Evolutionary conservation across 2,888 invertebrate species (phyloP).

Genomic region (Conus canariensis): DNA sequence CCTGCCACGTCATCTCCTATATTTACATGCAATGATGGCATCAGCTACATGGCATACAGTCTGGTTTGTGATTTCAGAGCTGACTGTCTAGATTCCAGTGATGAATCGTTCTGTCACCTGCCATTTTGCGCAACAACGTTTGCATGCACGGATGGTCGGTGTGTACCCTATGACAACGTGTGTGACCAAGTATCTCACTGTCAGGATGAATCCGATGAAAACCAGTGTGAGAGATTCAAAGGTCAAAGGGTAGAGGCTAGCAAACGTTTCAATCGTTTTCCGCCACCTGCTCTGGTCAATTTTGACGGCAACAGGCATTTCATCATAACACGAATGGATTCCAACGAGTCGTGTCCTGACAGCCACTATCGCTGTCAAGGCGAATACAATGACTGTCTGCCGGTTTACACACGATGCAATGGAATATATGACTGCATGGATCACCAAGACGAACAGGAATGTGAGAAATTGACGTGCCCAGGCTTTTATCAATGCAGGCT

Average conservation of each 20-base stretch:
- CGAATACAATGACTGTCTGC: background rate
- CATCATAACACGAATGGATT: background rate
- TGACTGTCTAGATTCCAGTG: conserved; percentile 16
- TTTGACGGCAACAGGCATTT: background rate
- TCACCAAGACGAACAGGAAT: background rate
- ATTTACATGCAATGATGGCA: background rate
- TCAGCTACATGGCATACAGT: background rate
- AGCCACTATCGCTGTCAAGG: background rate
- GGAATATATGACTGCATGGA: background rate
- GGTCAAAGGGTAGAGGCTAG: background rate
- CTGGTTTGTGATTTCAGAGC: background rate
- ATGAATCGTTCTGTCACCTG: background rate
- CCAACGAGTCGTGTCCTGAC: background rate
- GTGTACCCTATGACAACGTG: background rate
- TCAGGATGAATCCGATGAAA: background rate
- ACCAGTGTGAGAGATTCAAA: too few species aligned
- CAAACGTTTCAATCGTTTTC: too few species aligned
- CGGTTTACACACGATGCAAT: conserved; percentile 2
- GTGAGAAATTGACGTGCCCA: background rate
- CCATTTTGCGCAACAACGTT: background rate
- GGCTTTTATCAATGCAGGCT: background rate
- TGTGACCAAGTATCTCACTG: background rate
- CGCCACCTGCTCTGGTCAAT: background rate
- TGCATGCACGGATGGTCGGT: background rate
- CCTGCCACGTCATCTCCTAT: background rate